These are phyloP conservation scores for Cyanistes caeruleus DNA, from an alignment of 2,113 vertebrate species.

Conservation along the genomic window DNA sequence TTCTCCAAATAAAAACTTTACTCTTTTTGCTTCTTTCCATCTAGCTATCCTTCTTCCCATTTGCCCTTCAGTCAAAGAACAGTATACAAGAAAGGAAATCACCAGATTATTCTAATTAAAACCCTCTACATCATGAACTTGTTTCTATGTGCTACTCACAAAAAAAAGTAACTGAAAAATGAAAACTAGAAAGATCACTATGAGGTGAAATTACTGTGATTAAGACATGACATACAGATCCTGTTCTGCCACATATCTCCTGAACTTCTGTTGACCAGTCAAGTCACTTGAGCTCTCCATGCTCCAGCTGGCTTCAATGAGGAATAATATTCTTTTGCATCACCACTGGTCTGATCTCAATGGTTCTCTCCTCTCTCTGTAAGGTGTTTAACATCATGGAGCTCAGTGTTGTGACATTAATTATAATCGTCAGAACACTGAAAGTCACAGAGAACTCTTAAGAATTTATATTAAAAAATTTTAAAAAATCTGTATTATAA, in stretches of 20 bases:
- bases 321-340: background rate
- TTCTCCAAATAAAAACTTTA: background rate
- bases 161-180: background rate
- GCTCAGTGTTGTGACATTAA: background rate
- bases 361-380: background rate
- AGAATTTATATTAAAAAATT: background rate
- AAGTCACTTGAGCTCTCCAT: background rate
- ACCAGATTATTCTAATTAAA: background rate
- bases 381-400: background rate
- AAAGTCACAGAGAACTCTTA: background rate
- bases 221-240: no score
- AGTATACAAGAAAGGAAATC: background rate
- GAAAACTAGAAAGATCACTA: background rate
- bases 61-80: background rate
- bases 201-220: background rate
- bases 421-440: background rate
- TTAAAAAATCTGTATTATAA: background rate
- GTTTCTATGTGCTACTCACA: background rate
- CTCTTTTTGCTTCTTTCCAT: background rate
- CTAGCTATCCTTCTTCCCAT: background rate
- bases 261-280: background rate
- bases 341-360: background rate
- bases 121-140: background rate
- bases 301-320: background rate
- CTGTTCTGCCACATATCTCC: background rate